Base-by-base conservation (phyloP, 2,888 invertebrate species). In the Sinotaia quadrata region DNA sequence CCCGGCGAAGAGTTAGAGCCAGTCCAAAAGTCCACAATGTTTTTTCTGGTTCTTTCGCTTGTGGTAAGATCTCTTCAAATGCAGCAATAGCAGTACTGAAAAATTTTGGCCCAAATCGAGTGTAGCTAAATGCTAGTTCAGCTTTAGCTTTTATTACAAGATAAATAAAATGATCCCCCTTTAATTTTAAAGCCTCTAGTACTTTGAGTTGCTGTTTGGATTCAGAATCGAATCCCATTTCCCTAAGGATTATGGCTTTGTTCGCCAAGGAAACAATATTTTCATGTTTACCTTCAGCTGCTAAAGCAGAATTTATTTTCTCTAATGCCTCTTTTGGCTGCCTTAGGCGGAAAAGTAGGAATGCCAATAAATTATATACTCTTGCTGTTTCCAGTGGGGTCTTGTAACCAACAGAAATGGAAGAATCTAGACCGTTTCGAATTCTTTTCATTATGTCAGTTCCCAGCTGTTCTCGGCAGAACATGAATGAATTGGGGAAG, bases 261-360 rank as follows among this genome's bases (percentile, higher is more conserved):
- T 61, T 61, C 34, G 61, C 61, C 33, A 61, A 27, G 7, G 49
- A 44, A 27, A 61, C 61, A 33, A 61, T 18, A 27, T 61, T 61
- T 5, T 33, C 29, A 3, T 7, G 29, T 49, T 61, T 49, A 31
- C 21, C 49, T 1, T 51, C 61, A 49, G 51, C 36, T 5, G 4
- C 5, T 27, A 61, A 21, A 29, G 51, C 61, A 7, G 18, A 2
- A 12, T 61, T 51, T 34, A 61, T 34, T 18, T 34, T 12, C 18
- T 61, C 4, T 31, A 61, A 15, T 8, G 61, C 49, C 5, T 61
- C 51, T 4, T 61, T 12, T 8, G 33, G 10, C 2, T 31, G 21
- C 12, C 18, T 12, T 34, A 61, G 34, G 7, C n/a, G 34, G 8
- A 12, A 51, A 5, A 61, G 31, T 3, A 10, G 5, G 51, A 27